Base-by-base conservation (phyloP, 2,113 vertebrate species). In the Indicator maculatus region DNA sequence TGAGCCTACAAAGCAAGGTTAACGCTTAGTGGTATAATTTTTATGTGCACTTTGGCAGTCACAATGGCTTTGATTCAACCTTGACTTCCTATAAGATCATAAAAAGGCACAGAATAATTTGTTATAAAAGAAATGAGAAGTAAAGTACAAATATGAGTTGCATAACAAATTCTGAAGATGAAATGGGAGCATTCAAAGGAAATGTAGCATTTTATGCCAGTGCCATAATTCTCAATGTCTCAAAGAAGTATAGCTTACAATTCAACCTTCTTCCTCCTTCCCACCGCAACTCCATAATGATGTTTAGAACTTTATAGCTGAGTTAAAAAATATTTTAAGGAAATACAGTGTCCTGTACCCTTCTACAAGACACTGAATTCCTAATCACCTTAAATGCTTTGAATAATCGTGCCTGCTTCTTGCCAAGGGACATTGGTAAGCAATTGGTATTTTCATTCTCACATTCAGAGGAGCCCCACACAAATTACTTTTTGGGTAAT, bases 1-100 rank as follows among this genome's bases (percentile, higher is more conserved):
- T 91, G 92, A 96, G 89, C 82, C 75, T 96, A 95, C 92, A 96
- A 96, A 97, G 92, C 88, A 96, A 96, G 94, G 92, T 94, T 96
- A 96, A 94, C n/a, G 16, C 70, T 95, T 86, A 95, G 61, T 84
- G 75, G 81, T 92, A 88, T 96, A 93, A 96, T 96, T 97, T 96
- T 96, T 95, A 96, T 69, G 66, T 88, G 93, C 69, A 95, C 92
- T 96, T 92, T 91, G 86, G 95, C 93, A 96, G 85, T 88, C 79
- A 75, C 72, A 76, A 28, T 66, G 96, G 95, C 90, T 95, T 95
- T 96, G 93, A 91, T 86, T 96, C 94, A 96, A 91, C 96, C 95
- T 95, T 96, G 94, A 95, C 94, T 95, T 96, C 92, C 88, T 94
- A 56, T 79, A 85, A 82, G 88, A 96, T 94, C 88, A 87, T 90